phyloP scores from a whole-genome alignment of 2,113 vertebrate genomes.

The Variabilichromis moorii region DNA sequence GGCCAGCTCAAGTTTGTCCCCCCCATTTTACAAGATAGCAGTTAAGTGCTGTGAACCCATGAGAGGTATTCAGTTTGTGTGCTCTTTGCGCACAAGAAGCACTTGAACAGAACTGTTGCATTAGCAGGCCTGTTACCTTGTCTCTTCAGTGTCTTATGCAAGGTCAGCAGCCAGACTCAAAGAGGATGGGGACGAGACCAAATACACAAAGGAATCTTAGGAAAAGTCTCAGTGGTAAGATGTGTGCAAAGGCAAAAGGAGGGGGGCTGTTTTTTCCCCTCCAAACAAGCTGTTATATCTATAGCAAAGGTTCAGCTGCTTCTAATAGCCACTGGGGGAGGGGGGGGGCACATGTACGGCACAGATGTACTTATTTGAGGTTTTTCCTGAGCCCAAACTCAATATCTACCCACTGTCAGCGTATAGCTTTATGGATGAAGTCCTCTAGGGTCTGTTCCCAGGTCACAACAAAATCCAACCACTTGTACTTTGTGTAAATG shows the following conservation, averaged over 20 bases:
- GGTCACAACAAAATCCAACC: neutral
- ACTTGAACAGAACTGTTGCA: constrained; percentile 43
- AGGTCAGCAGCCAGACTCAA: constrained; percentile 2
- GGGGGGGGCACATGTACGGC: neutral
- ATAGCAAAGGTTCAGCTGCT: neutral
- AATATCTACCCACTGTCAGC: neutral
- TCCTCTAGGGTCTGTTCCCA: neutral
- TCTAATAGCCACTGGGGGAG: neutral
- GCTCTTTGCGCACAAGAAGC: constrained; percentile 16
- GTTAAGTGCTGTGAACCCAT: constrained; percentile 33
- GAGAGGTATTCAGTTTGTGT: neutral
- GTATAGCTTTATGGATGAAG: neutral
- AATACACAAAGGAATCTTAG: neutral
- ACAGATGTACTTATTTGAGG: neutral
- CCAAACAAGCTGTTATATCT: neutral
- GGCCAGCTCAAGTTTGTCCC: neutral
- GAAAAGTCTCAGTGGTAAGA: constrained; percentile 13
- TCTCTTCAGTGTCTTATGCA: neutral
- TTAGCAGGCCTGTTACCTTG: constrained; percentile 28
- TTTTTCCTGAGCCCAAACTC: neutral
- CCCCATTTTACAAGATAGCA: neutral
- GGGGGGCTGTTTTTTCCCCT: neutral
- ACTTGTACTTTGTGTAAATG: neutral
- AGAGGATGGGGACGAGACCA: neutral
- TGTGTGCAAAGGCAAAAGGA: neutral